These are phyloP conservation scores for Gnathonemus echidnorhynchus DNA, from an alignment of 2,113 vertebrate genomes.

Conservation along the genomic window DNA sequence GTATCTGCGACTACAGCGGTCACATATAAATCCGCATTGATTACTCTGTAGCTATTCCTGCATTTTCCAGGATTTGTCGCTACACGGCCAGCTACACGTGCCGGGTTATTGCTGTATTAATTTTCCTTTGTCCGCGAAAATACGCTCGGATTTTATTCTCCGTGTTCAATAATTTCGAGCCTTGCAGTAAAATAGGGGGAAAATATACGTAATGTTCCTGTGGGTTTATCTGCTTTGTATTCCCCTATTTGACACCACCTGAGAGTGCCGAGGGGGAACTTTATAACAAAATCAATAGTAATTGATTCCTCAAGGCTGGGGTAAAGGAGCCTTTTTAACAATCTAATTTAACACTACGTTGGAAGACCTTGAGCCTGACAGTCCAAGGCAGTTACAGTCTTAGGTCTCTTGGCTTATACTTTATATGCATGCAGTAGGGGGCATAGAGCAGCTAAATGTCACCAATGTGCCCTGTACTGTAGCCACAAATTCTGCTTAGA, in stretches of 20 bases:
- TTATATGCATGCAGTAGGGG: conserved; percentile 48
- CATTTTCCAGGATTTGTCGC: not conserved
- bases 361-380: conserved; percentile 45
- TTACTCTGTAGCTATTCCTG: not conserved
- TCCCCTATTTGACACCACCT: conserved; percentile 53
- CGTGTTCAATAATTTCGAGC: conserved; percentile 39
- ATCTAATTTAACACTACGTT: conserved; percentile 52
- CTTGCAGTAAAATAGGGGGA: conserved; percentile 39
- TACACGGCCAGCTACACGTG: not conserved
- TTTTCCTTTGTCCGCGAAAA: conserved; percentile 6
- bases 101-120: not conserved
- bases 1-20: not conserved
- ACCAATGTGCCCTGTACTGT: conserved; percentile 46
- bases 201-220: conserved; percentile 50
- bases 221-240: conserved; percentile 62
- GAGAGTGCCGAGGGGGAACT: conserved; percentile 47
- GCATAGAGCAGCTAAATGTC: conserved; percentile 54
- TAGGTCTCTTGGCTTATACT: conserved; percentile 30
- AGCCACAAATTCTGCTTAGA: conserved; percentile 38
- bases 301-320: conserved; percentile 60
- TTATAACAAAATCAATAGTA: conserved; percentile 59
- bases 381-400: conserved; percentile 40
- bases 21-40: not conserved
- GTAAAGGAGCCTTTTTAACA: conserved; percentile 42
- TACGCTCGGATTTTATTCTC: conserved; percentile 23